Evolutionary conservation across 1,140 invertebrate species (phyloP).

Genomic region (Scaptomyza pallida): DNA sequence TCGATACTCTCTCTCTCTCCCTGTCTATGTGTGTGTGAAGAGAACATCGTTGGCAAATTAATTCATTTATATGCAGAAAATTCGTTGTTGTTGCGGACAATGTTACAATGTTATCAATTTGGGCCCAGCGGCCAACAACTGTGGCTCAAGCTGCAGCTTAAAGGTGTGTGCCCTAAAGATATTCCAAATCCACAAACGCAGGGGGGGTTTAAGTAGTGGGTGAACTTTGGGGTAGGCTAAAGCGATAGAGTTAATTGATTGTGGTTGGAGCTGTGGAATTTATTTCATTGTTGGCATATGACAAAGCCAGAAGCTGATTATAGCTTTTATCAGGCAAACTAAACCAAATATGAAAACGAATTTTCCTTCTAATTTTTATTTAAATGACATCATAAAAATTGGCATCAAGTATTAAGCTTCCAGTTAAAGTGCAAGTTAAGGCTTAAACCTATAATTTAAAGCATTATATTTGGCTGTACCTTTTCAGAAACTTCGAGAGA

Average conservation of each 20-base stretch:
- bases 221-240: neutral
- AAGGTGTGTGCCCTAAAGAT: conserved; percentile 37
- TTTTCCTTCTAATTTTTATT: too few relatives aligned
- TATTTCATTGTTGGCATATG: conserved; percentile 38
- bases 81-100: conserved; percentile 59
- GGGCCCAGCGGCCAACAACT: conserved; percentile 61
- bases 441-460: too few relatives aligned
- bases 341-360: too few relatives aligned
- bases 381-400: too few relatives aligned
- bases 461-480: too few relatives aligned
- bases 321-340: too few relatives aligned
- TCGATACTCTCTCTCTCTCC: conserved; percentile 1
- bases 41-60: conserved; percentile 68
- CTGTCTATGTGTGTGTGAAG: neutral
- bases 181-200: neutral
- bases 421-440: too few relatives aligned
- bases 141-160: conserved; percentile 12
- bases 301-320: conserved; percentile 32
- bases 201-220: neutral
- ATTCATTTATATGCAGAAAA: conserved; percentile 83
- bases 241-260: conserved; percentile 37
- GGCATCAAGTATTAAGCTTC: too few relatives aligned
- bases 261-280: conserved; percentile 1
- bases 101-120: conserved; percentile 82
- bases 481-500: too few relatives aligned